phyloP scores from a whole-genome alignment of 2,797 vertebrate species.

The Darevskia mixta region DNA sequence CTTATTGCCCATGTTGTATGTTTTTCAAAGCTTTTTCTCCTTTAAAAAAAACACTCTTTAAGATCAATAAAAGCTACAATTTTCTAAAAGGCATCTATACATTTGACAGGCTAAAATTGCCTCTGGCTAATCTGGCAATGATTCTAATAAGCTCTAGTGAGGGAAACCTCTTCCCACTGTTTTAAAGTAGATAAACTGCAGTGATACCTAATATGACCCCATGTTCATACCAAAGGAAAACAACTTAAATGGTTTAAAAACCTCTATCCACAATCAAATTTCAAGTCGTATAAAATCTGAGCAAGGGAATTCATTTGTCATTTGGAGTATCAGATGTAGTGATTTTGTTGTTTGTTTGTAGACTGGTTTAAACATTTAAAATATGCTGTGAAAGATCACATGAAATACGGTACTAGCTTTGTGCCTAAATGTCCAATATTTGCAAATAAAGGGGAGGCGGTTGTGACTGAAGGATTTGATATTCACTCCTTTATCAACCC shows the following conservation, averaged over 20 bases:
- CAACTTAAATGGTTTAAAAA: constrained; percentile 14
- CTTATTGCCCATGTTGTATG: constrained; percentile 60
- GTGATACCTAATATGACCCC: constrained; percentile 58
- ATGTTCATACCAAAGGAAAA: background rate
- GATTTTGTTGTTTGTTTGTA: background rate
- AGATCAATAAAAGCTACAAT: constrained; percentile 72
- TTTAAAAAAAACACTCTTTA: constrained; percentile 69
- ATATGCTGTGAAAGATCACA: background rate
- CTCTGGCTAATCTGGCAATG: constrained; percentile 65
- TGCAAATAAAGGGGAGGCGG: background rate
- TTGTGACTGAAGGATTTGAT: background rate
- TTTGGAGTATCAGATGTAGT: background rate
- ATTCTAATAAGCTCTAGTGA: constrained; percentile 69
- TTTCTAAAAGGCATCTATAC: constrained; percentile 69
- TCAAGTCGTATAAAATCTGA: background rate
- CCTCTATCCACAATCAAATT: constrained; percentile 18
- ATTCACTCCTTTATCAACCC: background rate
- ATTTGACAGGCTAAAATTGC: constrained; percentile 69
- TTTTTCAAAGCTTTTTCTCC: constrained; percentile 25
- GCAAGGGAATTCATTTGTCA: background rate
- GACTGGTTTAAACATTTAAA: constrained; percentile 8
- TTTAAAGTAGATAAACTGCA: constrained; percentile 58
- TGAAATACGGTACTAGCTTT: background rate
- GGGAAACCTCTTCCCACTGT: constrained; percentile 58
- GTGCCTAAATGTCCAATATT: background rate